Conservation (phyloP, 2,797 vertebrate genomes). For the Characodon lateralis region DNA sequence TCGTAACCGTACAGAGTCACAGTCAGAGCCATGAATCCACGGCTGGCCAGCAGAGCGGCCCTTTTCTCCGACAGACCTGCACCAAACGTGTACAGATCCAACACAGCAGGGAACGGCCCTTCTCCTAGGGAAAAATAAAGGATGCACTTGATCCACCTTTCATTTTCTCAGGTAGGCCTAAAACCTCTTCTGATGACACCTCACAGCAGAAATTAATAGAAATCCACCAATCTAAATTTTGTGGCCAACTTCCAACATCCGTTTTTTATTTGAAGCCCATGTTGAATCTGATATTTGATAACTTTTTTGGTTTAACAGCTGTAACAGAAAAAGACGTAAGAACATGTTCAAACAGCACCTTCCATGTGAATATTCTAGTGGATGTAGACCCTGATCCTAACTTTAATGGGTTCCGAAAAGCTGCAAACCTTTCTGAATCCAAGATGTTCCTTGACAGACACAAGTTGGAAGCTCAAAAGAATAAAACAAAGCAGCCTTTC, state of each 20-base stretch:
- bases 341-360: not conserved
- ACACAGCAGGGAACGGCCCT: conserved; percentile 84
- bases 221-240: too few relatives aligned
- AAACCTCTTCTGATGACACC: not conserved
- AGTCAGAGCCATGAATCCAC: conserved; percentile 83
- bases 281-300: not conserved
- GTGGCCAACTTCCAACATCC: not conserved
- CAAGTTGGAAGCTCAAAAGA: too few relatives aligned
- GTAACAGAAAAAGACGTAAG: not conserved
- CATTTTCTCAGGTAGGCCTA: not conserved
- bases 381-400: too few relatives aligned
- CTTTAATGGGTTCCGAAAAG: too few relatives aligned
- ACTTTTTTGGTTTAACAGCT: not conserved
- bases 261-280: not conserved
- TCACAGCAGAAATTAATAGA: too few relatives aligned
- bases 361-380: too few relatives aligned
- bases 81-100: conserved; percentile 79
- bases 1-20: conserved; percentile 75
- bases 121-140: conserved; percentile 61
- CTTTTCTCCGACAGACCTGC: conserved; percentile 78
- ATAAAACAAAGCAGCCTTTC: too few relatives aligned
- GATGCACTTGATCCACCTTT: not conserved
- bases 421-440: too few relatives aligned
- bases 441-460: too few relatives aligned
- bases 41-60: conserved; percentile 81